phyloP scores from a whole-genome alignment of 2,113 vertebrate genomes.

The Larimichthys polyactis region DNA sequence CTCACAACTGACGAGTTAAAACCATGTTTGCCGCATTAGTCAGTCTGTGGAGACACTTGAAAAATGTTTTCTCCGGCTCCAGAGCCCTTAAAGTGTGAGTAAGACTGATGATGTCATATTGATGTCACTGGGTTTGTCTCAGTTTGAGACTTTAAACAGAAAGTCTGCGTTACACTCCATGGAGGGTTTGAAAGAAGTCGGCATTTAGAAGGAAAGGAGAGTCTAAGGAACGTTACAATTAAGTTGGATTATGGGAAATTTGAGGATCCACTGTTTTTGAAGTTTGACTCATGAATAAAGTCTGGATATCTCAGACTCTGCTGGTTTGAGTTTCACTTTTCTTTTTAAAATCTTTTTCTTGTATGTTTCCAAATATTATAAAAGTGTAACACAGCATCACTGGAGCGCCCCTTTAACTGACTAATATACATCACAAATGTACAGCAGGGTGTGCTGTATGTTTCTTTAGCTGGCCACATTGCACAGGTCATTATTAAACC shows the following conservation, averaged over 20 bases:
- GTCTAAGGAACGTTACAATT: neutral
- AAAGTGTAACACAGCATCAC: neutral
- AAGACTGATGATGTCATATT: neutral
- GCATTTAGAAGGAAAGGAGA: neutral
- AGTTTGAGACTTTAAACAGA: neutral
- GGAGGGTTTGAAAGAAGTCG: neutral
- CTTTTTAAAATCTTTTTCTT: neutral
- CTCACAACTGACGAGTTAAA: neutral
- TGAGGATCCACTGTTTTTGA: neutral
- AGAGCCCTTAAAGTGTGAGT: neutral
- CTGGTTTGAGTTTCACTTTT: neutral
- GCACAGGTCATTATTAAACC: slow-evolving; percentile 44
- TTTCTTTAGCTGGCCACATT: neutral
- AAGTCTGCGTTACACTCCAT: neutral
- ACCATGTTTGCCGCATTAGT: neutral
- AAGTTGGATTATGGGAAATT: slow-evolving; percentile 6
- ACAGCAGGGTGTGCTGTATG: neutral
- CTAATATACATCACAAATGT: neutral
- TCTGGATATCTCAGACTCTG: neutral
- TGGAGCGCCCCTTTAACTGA: neutral
- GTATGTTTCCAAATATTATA: neutral
- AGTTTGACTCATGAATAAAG: neutral
- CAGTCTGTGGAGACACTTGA: neutral
- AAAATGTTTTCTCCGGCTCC: neutral
- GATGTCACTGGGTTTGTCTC: neutral